Base-by-base conservation (phyloP, 2,113 vertebrate genomes). In the Lophotis ruficrista region DNA sequence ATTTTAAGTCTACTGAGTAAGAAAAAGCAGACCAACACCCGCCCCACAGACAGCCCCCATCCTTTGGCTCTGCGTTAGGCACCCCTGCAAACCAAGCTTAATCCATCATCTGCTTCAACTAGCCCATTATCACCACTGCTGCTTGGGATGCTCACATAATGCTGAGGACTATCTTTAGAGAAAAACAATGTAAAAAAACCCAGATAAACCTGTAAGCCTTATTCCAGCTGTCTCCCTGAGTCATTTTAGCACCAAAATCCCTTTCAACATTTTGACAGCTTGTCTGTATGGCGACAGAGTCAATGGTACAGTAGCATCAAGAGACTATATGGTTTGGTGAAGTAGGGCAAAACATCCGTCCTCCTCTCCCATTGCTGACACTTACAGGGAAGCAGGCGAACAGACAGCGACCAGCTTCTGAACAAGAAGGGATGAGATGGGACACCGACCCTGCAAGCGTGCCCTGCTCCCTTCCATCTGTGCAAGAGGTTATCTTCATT, bases 181-280 rank as follows among this genome's bases (percentile, higher is more conserved):
- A 57, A 43, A 61, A 77, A 19, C 20, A 60, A 72, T 3, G 28
- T 69, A 77, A 93, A 95, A 77, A 2, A 41, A 68, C 76, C 38
- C n/a, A n/a, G n/a, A 78, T 60, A 93, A 91, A 82, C 65, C 89
- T 45, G 43, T 47, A 84, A 96, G 43, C 28, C 45, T 69, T 60
- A 41, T 54, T 75, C 60, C 85, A 94, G 72, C 64, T 91, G 82
- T 88, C 95, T 93, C 73, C 45, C 53, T 1, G 2, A 50, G 90
- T 43, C 60, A 79, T 76, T 58, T 88, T 28, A 79, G 77, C 13
- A 0, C 69, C 83, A 90, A 77, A 79, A 90, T 37, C 45, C 71
- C 83, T 7, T 47, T 66, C 45, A 90, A 66, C 2, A 8, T 90
- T 97, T 80, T 97, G 93, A 95, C 78, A 97, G 90, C 48, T 86